These are phyloP conservation scores for Pammene aurita DNA, from an alignment of 2,888 invertebrate species.

Conservation along the genomic window DNA sequence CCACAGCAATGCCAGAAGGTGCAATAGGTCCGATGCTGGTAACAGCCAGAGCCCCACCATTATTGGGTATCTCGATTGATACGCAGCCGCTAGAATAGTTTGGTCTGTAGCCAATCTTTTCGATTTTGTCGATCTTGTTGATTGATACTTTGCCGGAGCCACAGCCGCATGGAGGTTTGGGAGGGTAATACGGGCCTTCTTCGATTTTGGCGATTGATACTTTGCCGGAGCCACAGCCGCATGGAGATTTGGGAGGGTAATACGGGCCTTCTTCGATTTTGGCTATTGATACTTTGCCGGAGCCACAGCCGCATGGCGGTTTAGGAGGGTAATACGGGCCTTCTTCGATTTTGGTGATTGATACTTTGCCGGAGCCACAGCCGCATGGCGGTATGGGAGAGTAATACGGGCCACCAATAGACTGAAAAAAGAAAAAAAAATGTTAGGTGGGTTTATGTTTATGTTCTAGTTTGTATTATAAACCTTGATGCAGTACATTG, in stretches of 20 bases:
- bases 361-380: constrained; percentile 18
- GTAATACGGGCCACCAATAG: constrained; percentile 21
- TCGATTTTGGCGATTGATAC: neutral
- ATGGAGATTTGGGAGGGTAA: constrained; percentile 35
- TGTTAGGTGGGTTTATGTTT: too few relatives aligned
- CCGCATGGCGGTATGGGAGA: constrained; percentile 42
- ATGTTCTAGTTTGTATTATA: too few relatives aligned
- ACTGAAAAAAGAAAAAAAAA: constrained; percentile 4
- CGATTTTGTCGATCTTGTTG: neutral
- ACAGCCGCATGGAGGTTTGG: constrained; percentile 43
- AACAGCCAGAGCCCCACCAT: constrained; percentile 29
- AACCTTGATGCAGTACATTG: too few relatives aligned
- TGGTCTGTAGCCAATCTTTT: neutral
- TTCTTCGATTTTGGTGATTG: neutral
- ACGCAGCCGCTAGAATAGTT: neutral
- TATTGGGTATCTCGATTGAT: neutral
- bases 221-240: constrained; percentile 40
- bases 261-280: too few relatives aligned
- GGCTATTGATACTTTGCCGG: neutral
- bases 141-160: neutral
- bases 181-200: too few relatives aligned
- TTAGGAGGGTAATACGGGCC: constrained; percentile 14
- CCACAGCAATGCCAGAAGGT: constrained; percentile 45
- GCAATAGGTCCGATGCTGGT: constrained; percentile 26
- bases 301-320: constrained; percentile 43